A percentile compares a stretch with the other conserved stretches of the same genome.
phyloP scores from a whole-genome alignment of 2,113 vertebrate species.

The Coreoperca whiteheadi region DNA sequence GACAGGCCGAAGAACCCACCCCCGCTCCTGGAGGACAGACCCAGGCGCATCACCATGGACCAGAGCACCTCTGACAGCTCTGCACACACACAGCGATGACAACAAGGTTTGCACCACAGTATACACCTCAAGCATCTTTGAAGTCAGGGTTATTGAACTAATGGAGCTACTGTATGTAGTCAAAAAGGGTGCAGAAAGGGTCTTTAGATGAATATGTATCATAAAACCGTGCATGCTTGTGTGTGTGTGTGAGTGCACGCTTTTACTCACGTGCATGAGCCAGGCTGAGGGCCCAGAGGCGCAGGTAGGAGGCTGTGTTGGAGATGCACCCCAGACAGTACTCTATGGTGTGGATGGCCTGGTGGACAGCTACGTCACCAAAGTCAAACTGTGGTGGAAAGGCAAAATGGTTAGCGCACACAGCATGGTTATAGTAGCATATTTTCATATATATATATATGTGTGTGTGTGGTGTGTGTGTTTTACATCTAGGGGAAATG shows the following conservation, averaged over 20 bases:
- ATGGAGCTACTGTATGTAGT: neutral
- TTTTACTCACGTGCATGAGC: conserved; percentile 94
- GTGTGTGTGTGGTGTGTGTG: too few species aligned
- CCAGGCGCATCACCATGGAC: conserved; percentile 94
- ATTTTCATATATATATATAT: neutral
- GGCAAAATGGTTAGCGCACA: conserved; percentile 11
- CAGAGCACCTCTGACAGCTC: conserved; percentile 96
- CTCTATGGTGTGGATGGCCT: conserved; percentile 99
- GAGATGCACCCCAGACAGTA: conserved; percentile 99
- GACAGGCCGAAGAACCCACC: conserved; percentile 89
- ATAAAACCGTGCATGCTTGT: neutral
- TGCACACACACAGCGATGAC: conserved; percentile 51
- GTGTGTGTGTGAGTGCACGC: neutral
- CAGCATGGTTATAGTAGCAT: neutral
- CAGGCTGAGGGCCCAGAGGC: conserved; percentile 97
- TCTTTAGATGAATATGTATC: neutral
- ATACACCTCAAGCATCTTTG: neutral
- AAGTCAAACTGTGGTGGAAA: conserved; percentile 91
- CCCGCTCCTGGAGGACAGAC: conserved; percentile 87
- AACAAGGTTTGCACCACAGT: neutral
- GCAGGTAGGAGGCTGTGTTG: conserved; percentile 96
- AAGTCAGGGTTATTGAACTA: neutral
- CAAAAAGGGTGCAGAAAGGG: neutral
- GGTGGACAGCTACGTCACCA: conserved; percentile 92
- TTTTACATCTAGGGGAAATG: neutral